phyloP scores from a whole-genome alignment of 2,113 vertebrate genomes.

The Petromus typicus region DNA sequence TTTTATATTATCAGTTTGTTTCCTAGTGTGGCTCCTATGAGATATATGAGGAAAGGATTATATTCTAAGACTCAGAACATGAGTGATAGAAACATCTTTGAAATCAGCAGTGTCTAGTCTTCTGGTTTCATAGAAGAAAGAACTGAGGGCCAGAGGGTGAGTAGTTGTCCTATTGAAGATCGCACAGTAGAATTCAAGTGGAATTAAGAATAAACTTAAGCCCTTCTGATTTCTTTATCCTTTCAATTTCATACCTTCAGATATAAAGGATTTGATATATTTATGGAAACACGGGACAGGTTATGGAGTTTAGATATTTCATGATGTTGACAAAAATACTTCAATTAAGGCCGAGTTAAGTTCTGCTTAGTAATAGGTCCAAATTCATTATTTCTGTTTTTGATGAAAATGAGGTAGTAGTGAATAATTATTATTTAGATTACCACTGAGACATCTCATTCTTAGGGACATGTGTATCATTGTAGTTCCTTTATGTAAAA shows the following conservation, averaged over 20 bases:
- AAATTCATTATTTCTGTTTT: background rate
- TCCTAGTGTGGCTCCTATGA: background rate
- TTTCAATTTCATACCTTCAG: background rate
- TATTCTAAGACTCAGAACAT: background rate
- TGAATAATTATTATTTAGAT: background rate
- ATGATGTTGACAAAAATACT: background rate
- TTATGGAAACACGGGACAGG: background rate
- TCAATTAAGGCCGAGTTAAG: constrained; percentile 14
- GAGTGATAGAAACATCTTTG: background rate
- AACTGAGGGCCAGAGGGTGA: background rate
- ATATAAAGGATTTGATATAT: background rate
- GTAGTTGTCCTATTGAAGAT: background rate
- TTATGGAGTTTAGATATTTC: background rate
- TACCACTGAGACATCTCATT: background rate
- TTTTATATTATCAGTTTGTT: constrained; percentile 14
- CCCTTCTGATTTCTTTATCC: background rate
- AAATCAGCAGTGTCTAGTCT: background rate
- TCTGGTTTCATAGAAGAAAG: background rate
- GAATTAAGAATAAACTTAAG: background rate
- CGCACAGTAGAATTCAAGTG: background rate
- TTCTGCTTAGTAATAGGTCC: background rate
- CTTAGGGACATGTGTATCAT: background rate
- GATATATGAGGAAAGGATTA: background rate
- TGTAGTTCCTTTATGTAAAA: background rate
- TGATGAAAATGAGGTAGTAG: background rate